Conservation (phyloP, 2,113 vertebrate species). For the Phylloscopus whistleri region DNA sequence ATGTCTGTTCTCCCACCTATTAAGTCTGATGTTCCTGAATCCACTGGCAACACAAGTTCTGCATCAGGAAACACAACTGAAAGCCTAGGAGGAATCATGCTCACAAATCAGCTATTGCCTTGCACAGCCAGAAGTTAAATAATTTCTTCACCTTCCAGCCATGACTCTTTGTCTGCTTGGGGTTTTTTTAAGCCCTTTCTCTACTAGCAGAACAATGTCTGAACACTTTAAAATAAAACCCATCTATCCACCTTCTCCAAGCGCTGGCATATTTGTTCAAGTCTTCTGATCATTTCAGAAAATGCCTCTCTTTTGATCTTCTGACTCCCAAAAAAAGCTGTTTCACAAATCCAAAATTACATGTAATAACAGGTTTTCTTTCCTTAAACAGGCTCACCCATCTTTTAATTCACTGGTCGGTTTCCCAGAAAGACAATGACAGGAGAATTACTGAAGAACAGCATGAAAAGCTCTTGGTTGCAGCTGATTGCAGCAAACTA, state of each 20-base stretch:
- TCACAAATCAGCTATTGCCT: conserved; percentile 69
- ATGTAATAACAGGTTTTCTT: background rate
- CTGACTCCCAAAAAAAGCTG: background rate
- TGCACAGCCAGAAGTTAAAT: conserved; percentile 47
- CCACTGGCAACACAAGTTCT: conserved; percentile 71
- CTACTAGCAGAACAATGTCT: background rate
- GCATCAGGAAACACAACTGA: conserved; percentile 71
- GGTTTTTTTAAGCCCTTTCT: background rate
- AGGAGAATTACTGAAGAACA: background rate
- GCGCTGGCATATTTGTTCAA: background rate
- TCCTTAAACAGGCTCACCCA: background rate
- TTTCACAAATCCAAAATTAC: background rate
- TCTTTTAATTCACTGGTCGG: background rate
- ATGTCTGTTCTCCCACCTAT: conserved; percentile 67
- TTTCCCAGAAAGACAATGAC: background rate
- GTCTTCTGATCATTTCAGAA: background rate
- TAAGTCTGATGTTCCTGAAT: conserved; percentile 21
- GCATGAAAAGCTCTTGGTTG: background rate
- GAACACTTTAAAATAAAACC: background rate
- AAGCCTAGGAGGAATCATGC: conserved; percentile 65
- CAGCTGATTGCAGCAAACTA: background rate
- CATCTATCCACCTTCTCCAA: background rate
- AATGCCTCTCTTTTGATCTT: background rate
- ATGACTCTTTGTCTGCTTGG: background rate
- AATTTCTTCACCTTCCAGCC: conserved; percentile 21